A percentile compares a stretch with the other conserved stretches of the same genome.
Evolutionary conservation across 2,888 invertebrate species (phyloP).

Genomic region (Drosophila falleni): DNA sequence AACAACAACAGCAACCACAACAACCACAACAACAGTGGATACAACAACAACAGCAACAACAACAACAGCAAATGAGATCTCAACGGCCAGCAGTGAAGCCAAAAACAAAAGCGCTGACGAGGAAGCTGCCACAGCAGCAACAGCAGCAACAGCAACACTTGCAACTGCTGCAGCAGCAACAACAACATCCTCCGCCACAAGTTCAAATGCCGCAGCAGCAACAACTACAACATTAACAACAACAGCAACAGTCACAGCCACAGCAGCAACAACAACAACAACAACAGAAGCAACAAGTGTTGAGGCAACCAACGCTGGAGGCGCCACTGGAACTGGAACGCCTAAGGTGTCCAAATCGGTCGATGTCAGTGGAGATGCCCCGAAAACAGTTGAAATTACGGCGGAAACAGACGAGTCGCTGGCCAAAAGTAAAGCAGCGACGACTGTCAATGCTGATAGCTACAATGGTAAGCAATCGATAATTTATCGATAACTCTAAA

Average conservation of each 20-base stretch:
- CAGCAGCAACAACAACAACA: slow-evolving; percentile 84
- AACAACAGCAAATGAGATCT: slow-evolving; percentile 66
- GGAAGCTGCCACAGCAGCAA: slow-evolving; percentile 29
- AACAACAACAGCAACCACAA: slow-evolving; percentile 14
- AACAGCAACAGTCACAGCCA: slow-evolving; percentile 71
- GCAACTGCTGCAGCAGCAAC: slow-evolving; percentile 24
- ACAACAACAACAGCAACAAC: slow-evolving; percentile 39
- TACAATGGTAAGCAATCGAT: slow-evolving; percentile 47
- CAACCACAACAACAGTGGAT: slow-evolving; percentile 2
- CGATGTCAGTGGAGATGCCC: slow-evolving; percentile 37
- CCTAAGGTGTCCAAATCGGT: slow-evolving; percentile 33
- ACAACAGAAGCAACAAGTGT: slow-evolving; percentile 85
- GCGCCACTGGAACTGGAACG: slow-evolving; percentile 68
- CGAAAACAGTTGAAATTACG: slow-evolving; percentile 40
- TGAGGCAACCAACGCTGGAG: slow-evolving; percentile 35
- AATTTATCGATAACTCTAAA: slow-evolving; percentile 5
- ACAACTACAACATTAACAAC: slow-evolving; percentile 16
- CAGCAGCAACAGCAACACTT: slow-evolving; percentile 33
- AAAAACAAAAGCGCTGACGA: slow-evolving; percentile 54
- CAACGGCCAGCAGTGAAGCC: slow-evolving; percentile 55
- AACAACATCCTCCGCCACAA: slow-evolving; percentile 26
- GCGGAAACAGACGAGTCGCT: slow-evolving; percentile 28
- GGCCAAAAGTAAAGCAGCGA: slow-evolving; percentile 40
- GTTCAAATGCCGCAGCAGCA: slow-evolving; percentile 16
- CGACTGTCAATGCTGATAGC: slow-evolving; percentile 36